These are phyloP conservation scores for Drosophila sproati DNA, from an alignment of 1,140 invertebrate species.

Conservation along the genomic window DNA sequence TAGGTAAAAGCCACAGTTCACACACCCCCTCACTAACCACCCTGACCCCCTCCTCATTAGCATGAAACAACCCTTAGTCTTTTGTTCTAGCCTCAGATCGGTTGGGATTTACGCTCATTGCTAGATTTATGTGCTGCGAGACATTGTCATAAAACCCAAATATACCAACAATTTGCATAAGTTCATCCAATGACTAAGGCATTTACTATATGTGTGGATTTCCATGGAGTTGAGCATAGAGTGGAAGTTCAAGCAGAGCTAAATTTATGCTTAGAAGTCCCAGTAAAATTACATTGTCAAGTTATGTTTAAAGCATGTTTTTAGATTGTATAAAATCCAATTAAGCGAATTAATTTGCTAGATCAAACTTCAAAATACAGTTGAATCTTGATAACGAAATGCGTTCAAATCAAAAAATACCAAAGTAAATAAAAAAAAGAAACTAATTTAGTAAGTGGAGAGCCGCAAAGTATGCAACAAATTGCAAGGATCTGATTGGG, in stretches of 20 bases:
- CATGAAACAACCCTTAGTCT: slow-evolving; percentile 60
- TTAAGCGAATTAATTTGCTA: slow-evolving; percentile 24
- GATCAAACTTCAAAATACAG: slow-evolving; percentile 13
- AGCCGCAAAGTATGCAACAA: slow-evolving; percentile 67
- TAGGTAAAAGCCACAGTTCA: slow-evolving; percentile 47
- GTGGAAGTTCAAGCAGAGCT: background rate
- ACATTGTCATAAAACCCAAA: slow-evolving; percentile 67
- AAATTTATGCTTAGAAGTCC: background rate
- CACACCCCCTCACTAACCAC: background rate
- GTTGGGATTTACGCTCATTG: slow-evolving; percentile 49
- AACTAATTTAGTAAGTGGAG: slow-evolving; percentile 74
- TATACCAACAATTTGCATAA: slow-evolving; percentile 62
- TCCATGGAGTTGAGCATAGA: too few relatives aligned
- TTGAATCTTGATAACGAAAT: slow-evolving; percentile 40
- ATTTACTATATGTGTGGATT: background rate
- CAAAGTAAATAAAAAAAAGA: slow-evolving; percentile 2
- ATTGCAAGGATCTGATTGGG: slow-evolving; percentile 44
- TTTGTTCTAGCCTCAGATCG: slow-evolving; percentile 21
- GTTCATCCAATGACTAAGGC: slow-evolving; percentile 22
- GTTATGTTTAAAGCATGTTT: too few relatives aligned
- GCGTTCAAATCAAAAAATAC: background rate
- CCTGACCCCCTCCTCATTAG: slow-evolving; percentile 50
- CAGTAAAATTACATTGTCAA: too few relatives aligned
- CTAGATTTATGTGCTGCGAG: slow-evolving; percentile 66
- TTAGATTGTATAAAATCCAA: too few relatives aligned